phyloP scores from a whole-genome alignment of 1,140 invertebrate species.

The Plodia interpunctella region DNA sequence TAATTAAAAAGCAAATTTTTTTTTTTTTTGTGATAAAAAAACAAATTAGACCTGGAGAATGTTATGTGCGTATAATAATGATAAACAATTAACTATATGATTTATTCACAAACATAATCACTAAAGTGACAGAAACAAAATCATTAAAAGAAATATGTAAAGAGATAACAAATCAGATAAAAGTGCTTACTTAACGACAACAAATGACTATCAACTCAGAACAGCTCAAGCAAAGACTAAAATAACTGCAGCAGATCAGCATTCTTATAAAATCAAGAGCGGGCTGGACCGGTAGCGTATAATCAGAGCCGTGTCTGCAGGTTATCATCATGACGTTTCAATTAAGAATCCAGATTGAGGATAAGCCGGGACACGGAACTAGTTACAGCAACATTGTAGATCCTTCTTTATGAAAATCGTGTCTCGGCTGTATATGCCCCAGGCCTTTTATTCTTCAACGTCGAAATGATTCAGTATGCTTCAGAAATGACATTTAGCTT shows the following conservation, averaged over 20 bases:
- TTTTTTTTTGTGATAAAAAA: too few relatives aligned
- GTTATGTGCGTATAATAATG: neutral
- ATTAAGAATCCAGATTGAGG: conserved; percentile 19
- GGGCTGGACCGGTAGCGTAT: conserved; percentile 22
- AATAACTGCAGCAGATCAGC: neutral
- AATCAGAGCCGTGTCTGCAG: conserved; percentile 23
- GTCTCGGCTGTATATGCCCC: neutral
- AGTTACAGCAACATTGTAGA: conserved; percentile 6
- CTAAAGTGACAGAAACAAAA: too few relatives aligned
- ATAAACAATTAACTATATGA: neutral
- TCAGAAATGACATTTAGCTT: neutral
- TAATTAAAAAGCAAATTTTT: neutral
- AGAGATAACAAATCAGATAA: neutral
- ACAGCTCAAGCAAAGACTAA: neutral
- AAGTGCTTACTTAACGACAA: too few relatives aligned
- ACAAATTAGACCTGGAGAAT: too few relatives aligned
- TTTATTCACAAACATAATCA: too few relatives aligned
- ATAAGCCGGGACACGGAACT: conserved; percentile 9
- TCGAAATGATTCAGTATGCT: neutral
- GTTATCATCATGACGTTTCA: conserved; percentile 25
- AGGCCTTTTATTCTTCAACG: neutral
- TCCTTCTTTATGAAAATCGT: conserved; percentile 2
- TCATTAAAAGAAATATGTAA: neutral
- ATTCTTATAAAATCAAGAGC: neutral
- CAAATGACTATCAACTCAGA: too few relatives aligned